A percentile compares a stretch with the other conserved stretches of the same genome.
phyloP scores from a whole-genome alignment of 2,888 invertebrate genomes.

The Hetaerina titia region DNA sequence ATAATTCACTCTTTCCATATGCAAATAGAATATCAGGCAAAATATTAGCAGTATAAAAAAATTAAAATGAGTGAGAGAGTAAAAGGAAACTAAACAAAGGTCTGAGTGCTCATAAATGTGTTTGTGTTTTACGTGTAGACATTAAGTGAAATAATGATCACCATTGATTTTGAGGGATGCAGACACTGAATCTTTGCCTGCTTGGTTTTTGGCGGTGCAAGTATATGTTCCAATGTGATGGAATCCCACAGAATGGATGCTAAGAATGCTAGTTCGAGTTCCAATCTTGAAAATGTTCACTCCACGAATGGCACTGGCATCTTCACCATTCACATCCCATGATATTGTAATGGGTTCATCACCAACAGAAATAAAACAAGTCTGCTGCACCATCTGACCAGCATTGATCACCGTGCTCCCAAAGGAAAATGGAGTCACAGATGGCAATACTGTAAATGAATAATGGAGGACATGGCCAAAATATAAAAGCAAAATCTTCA shows the following conservation, averaged over 20 bases:
- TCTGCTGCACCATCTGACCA: constrained; percentile 84
- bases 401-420: constrained; percentile 85
- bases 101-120: not conserved
- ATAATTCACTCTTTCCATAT: not conserved
- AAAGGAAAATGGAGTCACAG: constrained; percentile 85
- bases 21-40: not conserved
- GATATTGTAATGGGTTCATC: constrained; percentile 86
- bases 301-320: constrained; percentile 66
- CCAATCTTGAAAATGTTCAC: constrained; percentile 72
- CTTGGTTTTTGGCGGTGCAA: constrained; percentile 75
- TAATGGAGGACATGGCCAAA: not conserved
- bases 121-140: not conserved
- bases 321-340: constrained; percentile 80
- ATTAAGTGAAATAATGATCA: constrained; percentile 37
- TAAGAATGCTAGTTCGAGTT: constrained; percentile 73
- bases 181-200: constrained; percentile 74
- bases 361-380: constrained; percentile 85
- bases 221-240: constrained; percentile 76
- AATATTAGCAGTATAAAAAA: not conserved
- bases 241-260: constrained; percentile 72
- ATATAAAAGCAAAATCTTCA: not conserved
- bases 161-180: constrained; percentile 72
- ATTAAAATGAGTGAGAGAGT: not conserved
- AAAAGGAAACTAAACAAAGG: not conserved
- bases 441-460: constrained; percentile 83